A percentile compares a stretch with the other conserved stretches of the same genome.
Evolutionary conservation across 2,888 invertebrate genomes (phyloP).

Genomic region (Cantharis rufa): DNA sequence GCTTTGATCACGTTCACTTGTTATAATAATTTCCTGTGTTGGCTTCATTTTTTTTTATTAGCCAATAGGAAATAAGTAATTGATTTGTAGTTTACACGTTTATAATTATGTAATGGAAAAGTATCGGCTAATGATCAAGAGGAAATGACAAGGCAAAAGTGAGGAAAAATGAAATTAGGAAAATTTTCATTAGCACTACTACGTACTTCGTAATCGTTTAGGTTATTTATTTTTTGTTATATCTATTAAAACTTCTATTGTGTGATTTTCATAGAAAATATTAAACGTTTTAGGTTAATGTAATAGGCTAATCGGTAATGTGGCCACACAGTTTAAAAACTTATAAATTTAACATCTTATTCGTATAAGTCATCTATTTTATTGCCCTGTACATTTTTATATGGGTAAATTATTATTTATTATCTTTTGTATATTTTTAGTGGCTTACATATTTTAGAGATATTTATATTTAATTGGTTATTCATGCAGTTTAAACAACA

Average conservation of each 20-base stretch:
- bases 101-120: not conserved
- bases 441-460: not conserved
- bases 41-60: not conserved
- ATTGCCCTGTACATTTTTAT: not conserved
- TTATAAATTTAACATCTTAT: not conserved
- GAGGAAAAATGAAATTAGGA: not conserved
- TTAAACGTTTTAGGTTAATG: not conserved
- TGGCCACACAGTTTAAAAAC: not conserved
- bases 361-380: not conserved
- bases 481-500: not conserved
- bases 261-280: not conserved
- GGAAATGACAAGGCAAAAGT: not conserved
- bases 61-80: not conserved
- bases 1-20: not conserved
- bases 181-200: not conserved
- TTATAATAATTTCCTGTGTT: not conserved
- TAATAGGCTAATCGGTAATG: not conserved
- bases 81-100: not conserved
- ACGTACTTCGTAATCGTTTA: not conserved
- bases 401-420: not conserved
- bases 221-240: not conserved
- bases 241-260: not conserved
- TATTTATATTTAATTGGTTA: not conserved
- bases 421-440: not conserved
- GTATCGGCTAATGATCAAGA: not conserved